These are phyloP conservation scores for Lanistes nyassanus DNA, from an alignment of 1,140 invertebrate species.

Conservation along the genomic window DNA sequence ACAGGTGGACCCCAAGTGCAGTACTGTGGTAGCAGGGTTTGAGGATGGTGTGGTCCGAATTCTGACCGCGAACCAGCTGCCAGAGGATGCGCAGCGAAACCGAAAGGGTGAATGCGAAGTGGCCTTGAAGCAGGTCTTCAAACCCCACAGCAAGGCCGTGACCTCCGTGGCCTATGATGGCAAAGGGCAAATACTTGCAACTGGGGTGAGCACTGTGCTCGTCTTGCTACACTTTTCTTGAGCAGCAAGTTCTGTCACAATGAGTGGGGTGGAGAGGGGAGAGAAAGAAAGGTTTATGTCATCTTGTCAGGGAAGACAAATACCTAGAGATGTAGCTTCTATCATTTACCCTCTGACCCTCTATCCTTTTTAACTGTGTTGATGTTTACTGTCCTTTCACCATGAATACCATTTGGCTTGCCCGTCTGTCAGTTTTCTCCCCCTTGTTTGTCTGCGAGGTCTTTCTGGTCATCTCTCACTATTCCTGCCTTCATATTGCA, in stretches of 20 bases:
- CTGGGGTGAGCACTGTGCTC: conserved; percentile 60
- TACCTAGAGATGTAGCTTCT: too few species aligned
- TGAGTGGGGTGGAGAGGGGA: too few species aligned
- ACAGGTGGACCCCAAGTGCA: conserved; percentile 64
- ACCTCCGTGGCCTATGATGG: conserved; percentile 59
- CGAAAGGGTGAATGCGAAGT: conserved; percentile 59
- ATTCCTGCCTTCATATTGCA: too few species aligned
- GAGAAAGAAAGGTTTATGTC: too few species aligned
- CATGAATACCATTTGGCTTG: too few species aligned
- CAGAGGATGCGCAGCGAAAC: conserved; percentile 36
- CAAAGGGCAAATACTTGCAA: conserved; percentile 60
- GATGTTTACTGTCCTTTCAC: too few species aligned
- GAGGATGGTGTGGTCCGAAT: conserved; percentile 78
- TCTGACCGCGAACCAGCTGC: conserved; percentile 57
- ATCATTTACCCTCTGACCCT: too few species aligned
- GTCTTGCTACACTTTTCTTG: background rate
- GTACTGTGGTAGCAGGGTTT: conserved; percentile 71
- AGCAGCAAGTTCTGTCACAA: background rate
- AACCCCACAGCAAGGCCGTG: conserved; percentile 63
- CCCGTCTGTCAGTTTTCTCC: too few species aligned
- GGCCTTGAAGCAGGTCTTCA: conserved; percentile 62
- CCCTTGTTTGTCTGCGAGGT: too few species aligned
- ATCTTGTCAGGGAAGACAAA: too few species aligned
- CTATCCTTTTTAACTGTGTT: too few species aligned
- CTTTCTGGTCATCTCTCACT: too few species aligned